Base-by-base conservation (phyloP, 2,113 vertebrate genomes). In the Formicarius rufipectus region DNA sequence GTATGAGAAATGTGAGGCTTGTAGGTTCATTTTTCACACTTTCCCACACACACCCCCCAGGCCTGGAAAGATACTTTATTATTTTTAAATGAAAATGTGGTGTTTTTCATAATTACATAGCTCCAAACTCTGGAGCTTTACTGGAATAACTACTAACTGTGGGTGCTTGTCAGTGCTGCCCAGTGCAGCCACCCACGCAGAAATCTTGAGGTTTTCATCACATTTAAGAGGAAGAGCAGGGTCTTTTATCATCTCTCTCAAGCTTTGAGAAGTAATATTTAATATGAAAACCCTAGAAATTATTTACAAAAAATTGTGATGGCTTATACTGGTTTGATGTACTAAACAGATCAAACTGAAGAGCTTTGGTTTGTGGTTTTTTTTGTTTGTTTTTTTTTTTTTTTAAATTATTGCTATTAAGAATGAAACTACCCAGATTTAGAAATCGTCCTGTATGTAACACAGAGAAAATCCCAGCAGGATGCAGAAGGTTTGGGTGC, bases 31-130 rank as follows among this genome's bases (percentile, higher is more conserved):
- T 94, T 88, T 92, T 93, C 83, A 83, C 63, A 64, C 75, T 66
- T 87, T 8, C 64, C 50, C 74, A 2, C 71, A 25, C 76, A 40
- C 59, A 13, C 11, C 12, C 19, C 75, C 28, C 37, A 84, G 45
- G 67, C 55, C 49, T 93, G 58, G 71, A 62, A 87, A 94, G 63
- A 60, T 30, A 68, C 62, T 87, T 87, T 35, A 81, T 87, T 96
- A 81, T 89, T 95, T 94, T 95, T 35, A 89, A 87, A 88, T 80
- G 39, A 83, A 90, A 95, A 83, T n/a, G 45, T 64, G 35, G 9
- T 21, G 25, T 1, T 68, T 92, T 81, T 59, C 64, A 18, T 77
- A 60, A 64, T 69, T 49, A 45, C 40, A n/a, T 37, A 42, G 45
- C 84, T 90, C 7, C 20, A 22, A 80, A 66, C 37, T 88, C 66